A percentile compares a stretch with the other conserved stretches of the same genome.
phyloP scores from a whole-genome alignment of 1,140 invertebrate genomes.

The Brachionus manjavacas region DNA sequence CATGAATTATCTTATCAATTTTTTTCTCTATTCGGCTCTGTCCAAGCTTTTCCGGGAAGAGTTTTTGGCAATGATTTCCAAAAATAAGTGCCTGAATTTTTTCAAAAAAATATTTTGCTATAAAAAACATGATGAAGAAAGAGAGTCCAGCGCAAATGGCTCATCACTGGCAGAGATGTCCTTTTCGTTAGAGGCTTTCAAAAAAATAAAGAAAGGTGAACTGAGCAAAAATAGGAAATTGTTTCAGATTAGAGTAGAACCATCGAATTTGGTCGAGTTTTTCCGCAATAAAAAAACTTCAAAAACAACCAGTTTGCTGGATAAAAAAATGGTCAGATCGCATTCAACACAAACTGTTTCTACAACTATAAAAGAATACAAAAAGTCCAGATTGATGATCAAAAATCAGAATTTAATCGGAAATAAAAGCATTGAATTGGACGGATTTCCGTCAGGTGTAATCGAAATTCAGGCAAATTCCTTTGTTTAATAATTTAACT shows the following conservation, averaged over 20 bases:
- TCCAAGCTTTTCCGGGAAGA: slow-evolving; percentile 29
- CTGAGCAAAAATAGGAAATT: slow-evolving; percentile 23
- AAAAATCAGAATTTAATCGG: background rate
- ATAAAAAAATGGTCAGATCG: background rate
- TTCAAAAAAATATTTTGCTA: background rate
- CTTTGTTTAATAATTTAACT: background rate
- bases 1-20: slow-evolving; percentile 41
- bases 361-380: background rate
- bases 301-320: background rate
- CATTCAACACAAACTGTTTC: background rate
- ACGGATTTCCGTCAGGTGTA: background rate
- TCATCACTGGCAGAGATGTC: slow-evolving; percentile 23
- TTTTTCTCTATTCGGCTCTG: slow-evolving; percentile 35
- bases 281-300: background rate
- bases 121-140: background rate
- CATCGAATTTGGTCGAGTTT: slow-evolving; percentile 6
- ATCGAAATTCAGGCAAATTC: background rate
- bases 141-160: background rate
- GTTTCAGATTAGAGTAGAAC: slow-evolving; percentile 33
- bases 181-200: slow-evolving; percentile 32
- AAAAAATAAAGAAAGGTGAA: slow-evolving; percentile 3
- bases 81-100: background rate
- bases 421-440: background rate
- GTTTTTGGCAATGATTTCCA: slow-evolving; percentile 17
- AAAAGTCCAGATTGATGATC: background rate